phyloP scores from a whole-genome alignment of 2,797 vertebrate genomes.

The Coccyzus lansbergi region DNA sequence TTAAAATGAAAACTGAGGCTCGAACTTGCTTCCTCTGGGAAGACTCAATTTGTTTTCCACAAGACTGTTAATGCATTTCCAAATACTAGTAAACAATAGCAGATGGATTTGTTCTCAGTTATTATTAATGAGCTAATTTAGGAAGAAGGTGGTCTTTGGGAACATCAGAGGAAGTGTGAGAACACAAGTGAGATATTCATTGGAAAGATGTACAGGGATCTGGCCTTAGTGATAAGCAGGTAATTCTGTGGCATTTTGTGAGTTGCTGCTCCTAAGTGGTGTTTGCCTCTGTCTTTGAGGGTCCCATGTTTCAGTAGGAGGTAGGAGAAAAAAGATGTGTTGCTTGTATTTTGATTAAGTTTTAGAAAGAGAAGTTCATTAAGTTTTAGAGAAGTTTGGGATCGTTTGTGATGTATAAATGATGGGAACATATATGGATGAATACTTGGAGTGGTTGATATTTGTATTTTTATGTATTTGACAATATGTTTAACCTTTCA shows the following conservation, averaged over 20 bases:
- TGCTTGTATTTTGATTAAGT: neutral
- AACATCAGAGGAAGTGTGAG: neutral
- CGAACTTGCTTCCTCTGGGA: neutral
- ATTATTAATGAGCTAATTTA: neutral
- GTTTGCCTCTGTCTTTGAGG: neutral
- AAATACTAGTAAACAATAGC: too few species aligned
- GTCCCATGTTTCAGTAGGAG: neutral
- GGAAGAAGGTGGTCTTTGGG: neutral
- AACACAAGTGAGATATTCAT: fast-evolving
- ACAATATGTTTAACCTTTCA: neutral
- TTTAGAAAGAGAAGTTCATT: neutral
- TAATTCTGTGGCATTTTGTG: neutral
- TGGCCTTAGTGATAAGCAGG: neutral
- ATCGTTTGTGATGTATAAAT: neutral
- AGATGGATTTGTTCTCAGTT: neutral
- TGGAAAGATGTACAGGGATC: neutral
- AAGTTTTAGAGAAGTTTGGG: neutral
- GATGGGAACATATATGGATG: too few species aligned
- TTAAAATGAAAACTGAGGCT: neutral
- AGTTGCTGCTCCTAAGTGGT: neutral
- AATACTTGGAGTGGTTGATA: neutral
- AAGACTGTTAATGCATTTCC: too few species aligned
- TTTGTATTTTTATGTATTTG: neutral
- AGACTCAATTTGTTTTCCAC: neutral
- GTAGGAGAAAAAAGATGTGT: neutral